Base-by-base conservation (phyloP, 64 coral and sea anemone genomes). In the Astreopora myriophthalma region DNA sequence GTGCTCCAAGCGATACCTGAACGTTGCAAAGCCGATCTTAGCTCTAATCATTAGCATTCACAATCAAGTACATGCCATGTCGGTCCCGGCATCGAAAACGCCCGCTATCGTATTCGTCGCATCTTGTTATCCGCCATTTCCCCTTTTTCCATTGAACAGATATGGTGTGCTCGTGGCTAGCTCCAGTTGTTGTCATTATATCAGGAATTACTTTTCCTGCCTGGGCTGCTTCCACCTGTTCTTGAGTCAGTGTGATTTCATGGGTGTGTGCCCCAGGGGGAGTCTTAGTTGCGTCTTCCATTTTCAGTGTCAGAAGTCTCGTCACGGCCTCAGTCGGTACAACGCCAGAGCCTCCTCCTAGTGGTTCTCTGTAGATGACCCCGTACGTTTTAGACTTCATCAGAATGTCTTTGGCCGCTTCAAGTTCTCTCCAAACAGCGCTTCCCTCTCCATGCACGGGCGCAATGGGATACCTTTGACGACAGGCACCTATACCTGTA, bases 371-470 rank as follows among this genome's bases (percentile, higher is more conserved):
- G 37, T 76, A 89, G 6, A 68, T 46, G 20, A 84, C 72, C 14
- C 76, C 80, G 36, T 95, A 79, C 12, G 79, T 86, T 26, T 85
- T 60, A 1, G 93, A 95, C 6, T 90, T 49, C 60, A 95, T 87
- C 0, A 95, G 33, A 0, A 95, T 61, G 25, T 95, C 93, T 86
- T 90, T 75, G 1, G 34, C 3, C 5, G 93, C 93, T 78, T 95
- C 51, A n/a, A 95, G 69, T 39, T 95, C 87, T n/a, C 90, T 95
- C 93, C 93, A 95, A 10, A 55, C 70, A 38, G 93, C 55, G 46
- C 79, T 90, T 28, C 93, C 93, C 23, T 95, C 93, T 39, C 87
- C 93, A 10, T 95, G 93, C 16, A 95, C 77, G 20, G 93, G 93
- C 79, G 86, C 78, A 14, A 95, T 95, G 60, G 93, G 93, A 33